Evolutionary conservation across 2,113 vertebrate species (phyloP).

Genomic region (Sinocyclocheilus grahami): DNA sequence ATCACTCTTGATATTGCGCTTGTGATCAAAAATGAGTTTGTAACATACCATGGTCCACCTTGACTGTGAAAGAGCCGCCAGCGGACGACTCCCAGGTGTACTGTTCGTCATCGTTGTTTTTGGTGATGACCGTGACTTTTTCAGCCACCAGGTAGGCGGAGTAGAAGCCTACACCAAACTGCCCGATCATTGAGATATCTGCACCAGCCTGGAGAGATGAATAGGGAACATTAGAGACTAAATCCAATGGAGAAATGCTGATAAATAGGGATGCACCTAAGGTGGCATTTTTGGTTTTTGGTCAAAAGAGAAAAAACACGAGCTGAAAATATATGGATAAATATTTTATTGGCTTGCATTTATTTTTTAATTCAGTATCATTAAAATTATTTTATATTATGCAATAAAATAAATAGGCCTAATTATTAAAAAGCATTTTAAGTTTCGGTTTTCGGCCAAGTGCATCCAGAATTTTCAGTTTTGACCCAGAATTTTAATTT

Average conservation of each 20-base stretch:
- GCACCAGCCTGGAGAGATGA: slow-evolving; percentile 83
- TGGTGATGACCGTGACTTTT: slow-evolving; percentile 90
- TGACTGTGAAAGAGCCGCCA: slow-evolving; percentile 92
- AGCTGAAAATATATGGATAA: too few relatives aligned
- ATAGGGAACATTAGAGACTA: background rate
- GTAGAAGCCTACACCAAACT: slow-evolving; percentile 96
- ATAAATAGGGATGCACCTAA: background rate
- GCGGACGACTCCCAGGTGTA: slow-evolving; percentile 94
- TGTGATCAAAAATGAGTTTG: background rate
- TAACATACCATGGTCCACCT: slow-evolving; percentile 80
- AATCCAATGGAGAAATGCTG: background rate
- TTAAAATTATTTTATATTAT: too few relatives aligned
- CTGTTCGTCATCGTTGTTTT: slow-evolving; percentile 93
- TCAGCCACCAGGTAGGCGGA: slow-evolving; percentile 93
- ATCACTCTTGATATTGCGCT: background rate
- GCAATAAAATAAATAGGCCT: too few relatives aligned
- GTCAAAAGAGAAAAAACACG: too few relatives aligned
- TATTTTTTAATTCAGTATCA: too few relatives aligned
- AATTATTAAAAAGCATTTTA: too few relatives aligned
- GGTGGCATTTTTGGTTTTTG: too few relatives aligned
- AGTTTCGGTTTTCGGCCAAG: too few relatives aligned
- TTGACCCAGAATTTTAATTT: too few relatives aligned
- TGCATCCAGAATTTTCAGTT: too few relatives aligned
- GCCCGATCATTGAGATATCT: slow-evolving; percentile 95
- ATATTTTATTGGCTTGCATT: too few relatives aligned